A percentile compares a stretch with the other conserved stretches of the same genome.
Evolutionary conservation across 2,797 vertebrate genomes (phyloP).

Genomic region (Sebastes kiyomatsui): DNA sequence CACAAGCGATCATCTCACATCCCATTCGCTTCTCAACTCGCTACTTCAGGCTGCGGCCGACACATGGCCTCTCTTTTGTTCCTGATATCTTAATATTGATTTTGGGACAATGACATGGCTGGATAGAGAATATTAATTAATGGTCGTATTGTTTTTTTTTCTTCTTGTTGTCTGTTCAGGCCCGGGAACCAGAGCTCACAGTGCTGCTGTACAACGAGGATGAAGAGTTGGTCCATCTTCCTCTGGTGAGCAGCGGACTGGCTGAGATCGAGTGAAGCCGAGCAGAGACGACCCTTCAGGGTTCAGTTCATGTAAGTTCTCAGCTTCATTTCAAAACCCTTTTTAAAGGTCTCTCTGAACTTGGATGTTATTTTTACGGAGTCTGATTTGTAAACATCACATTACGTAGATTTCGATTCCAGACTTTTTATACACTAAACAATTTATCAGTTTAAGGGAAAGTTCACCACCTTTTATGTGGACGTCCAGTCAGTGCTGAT

Average conservation of each 20-base stretch:
- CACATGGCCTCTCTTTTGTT: no score
- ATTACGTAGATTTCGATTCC: not conserved
- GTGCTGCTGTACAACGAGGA: slow-evolving; percentile 85
- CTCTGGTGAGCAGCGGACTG: slow-evolving; percentile 87
- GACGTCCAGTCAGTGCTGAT: no score
- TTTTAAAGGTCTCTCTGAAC: not conserved
- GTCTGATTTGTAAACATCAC: not conserved
- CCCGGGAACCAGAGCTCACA: slow-evolving; percentile 76
- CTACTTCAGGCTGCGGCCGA: no score
- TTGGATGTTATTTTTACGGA: not conserved
- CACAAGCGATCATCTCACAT: no score
- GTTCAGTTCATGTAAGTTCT: not conserved
- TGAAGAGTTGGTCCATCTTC: slow-evolving; percentile 80
- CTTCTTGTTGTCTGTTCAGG: slow-evolving; percentile 46
- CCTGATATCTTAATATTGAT: no score
- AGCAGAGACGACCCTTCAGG: fast-evolving
- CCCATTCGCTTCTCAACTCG: no score
- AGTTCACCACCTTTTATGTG: no score
- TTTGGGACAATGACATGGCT: no score
- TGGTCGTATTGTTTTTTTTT: no score
- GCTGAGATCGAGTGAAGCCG: slow-evolving; percentile 81
- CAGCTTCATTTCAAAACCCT: not conserved
- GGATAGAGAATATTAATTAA: no score
- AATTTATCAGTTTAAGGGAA: not conserved
- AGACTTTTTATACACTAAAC: not conserved